Conservation (phyloP, 1,140 invertebrate species). For the Harpegnathos saltator region DNA sequence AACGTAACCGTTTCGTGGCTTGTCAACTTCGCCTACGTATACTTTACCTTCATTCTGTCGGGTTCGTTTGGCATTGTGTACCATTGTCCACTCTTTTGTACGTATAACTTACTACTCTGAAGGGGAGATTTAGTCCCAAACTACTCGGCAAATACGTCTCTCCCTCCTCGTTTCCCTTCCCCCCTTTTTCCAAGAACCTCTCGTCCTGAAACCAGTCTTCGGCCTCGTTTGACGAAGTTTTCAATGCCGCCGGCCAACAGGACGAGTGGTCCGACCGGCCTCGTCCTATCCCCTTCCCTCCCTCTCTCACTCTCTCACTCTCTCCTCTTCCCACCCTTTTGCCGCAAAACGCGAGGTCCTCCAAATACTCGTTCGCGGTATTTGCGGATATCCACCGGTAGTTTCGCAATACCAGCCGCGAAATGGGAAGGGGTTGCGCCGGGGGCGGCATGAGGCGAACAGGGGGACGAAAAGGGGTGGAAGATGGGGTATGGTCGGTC, state of each 20-base stretch:
- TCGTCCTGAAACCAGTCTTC: slow-evolving; percentile 19
- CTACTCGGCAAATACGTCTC: slow-evolving; percentile 44
- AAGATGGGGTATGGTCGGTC: slow-evolving; percentile 13
- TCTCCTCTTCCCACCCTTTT: background rate
- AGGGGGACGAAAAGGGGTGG: background rate
- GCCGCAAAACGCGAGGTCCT: slow-evolving; percentile 32
- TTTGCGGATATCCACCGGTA: slow-evolving; percentile 72
- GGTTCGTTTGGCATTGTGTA: slow-evolving; percentile 27
- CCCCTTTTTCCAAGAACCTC: slow-evolving; percentile 34
- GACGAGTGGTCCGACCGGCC: background rate
- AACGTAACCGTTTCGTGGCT: slow-evolving; percentile 17
- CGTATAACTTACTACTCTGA: slow-evolving; percentile 17
- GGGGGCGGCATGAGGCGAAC: background rate
- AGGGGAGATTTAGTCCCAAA: slow-evolving; percentile 52
- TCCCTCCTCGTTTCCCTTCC: background rate
- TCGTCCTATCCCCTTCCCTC: background rate
- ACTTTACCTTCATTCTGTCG: slow-evolving; percentile 18
- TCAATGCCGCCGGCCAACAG: slow-evolving; percentile 34
- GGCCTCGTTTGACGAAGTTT: slow-evolving; percentile 66
- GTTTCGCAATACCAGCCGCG: slow-evolving; percentile 65
- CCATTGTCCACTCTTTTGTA: slow-evolving; percentile 37
- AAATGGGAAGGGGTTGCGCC: slow-evolving; percentile 25
- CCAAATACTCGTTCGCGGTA: slow-evolving; percentile 71
- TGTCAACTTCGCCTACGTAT: slow-evolving; percentile 21
- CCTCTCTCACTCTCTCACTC: background rate